Conservation (phyloP, 2,888 invertebrate genomes). For the Drosophila villosipedis region DNA sequence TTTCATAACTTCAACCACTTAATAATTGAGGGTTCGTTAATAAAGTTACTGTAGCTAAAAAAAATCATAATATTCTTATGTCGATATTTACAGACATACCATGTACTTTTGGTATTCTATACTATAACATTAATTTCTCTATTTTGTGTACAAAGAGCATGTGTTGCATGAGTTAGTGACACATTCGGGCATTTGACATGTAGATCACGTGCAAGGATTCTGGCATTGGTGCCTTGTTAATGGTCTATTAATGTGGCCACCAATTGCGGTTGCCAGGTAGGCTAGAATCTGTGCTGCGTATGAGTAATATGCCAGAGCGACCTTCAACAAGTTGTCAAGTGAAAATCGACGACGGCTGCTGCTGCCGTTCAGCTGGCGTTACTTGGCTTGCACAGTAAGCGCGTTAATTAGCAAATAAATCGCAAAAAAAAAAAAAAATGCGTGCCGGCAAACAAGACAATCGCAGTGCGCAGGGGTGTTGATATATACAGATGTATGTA, state of each 20-base stretch:
- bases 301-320: constrained; percentile 63
- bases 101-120: neutral
- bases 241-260: constrained; percentile 68
- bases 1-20: neutral
- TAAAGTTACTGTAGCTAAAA: neutral
- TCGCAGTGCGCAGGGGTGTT: constrained; percentile 36
- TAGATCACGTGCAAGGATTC: constrained; percentile 62
- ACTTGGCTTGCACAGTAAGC: constrained; percentile 55
- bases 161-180: too few relatives aligned
- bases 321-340: constrained; percentile 75
- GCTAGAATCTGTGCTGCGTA: constrained; percentile 44
- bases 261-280: constrained; percentile 57
- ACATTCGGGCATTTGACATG: constrained; percentile 25
- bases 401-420: constrained; percentile 79
- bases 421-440: constrained; percentile 60
- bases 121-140: neutral
- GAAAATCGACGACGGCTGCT: constrained; percentile 33
- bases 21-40: neutral
- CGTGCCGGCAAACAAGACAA: constrained; percentile 59
- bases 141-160: constrained; percentile 10
- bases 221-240: constrained; percentile 56
- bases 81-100: neutral
- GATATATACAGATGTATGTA: constrained; percentile 3
- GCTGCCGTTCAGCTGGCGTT: constrained; percentile 5
- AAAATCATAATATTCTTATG: neutral